These are phyloP conservation scores for Rhynchophorus ferrugineus DNA, from an alignment of 1,140 invertebrate species.

Conservation along the genomic window DNA sequence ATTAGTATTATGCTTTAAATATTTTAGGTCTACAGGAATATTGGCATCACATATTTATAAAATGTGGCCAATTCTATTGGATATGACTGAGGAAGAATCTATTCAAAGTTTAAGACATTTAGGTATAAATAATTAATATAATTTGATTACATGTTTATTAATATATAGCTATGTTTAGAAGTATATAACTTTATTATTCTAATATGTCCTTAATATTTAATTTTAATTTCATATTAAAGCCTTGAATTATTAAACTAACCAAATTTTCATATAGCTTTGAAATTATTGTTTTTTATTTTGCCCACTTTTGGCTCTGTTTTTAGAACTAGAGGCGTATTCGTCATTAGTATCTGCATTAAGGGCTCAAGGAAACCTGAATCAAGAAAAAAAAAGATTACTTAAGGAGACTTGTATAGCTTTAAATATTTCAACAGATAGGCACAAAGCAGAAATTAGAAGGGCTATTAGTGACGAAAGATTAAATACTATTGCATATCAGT, in stretches of 20 bases:
- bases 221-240: too few species aligned
- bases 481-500: conserved; percentile 81
- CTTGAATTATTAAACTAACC: too few species aligned
- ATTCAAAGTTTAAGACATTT: conserved; percentile 75
- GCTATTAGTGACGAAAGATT: conserved; percentile 87
- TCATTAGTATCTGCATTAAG: conserved; percentile 80
- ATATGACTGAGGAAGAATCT: conserved; percentile 78
- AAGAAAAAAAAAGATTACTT: conserved; percentile 75
- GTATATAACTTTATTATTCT: too few species aligned
- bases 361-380: conserved; percentile 80
- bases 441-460: conserved; percentile 81
- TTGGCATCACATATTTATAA: conserved; percentile 16
- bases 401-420: conserved; percentile 72
- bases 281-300: too few species aligned
- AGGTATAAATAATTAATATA: too few species aligned
- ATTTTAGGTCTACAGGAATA: too few species aligned
- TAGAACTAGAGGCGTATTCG: conserved; percentile 84
- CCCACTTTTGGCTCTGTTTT: too few species aligned
- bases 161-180: too few species aligned
- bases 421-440: conserved; percentile 81
- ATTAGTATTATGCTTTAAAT: too few species aligned
- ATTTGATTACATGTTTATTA: too few species aligned
- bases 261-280: too few species aligned
- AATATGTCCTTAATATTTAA: too few species aligned
- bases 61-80: conserved; percentile 65